These are phyloP conservation scores for Caenorhabditis remanei DNA, from an alignment of 1,140 invertebrate species.

Conservation along the genomic window DNA sequence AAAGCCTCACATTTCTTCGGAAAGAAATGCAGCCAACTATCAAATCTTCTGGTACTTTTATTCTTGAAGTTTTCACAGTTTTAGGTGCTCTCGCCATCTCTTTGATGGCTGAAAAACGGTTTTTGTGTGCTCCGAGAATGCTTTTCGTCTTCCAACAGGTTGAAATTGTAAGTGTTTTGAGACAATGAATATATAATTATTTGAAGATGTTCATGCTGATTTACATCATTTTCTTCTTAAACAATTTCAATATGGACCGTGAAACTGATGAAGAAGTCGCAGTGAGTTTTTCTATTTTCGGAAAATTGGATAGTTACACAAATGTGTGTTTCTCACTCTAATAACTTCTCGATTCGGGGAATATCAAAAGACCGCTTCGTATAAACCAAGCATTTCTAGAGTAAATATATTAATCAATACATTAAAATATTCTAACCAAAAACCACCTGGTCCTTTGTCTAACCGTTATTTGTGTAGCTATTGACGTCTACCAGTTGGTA, in stretches of 20 bases:
- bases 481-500: no score
- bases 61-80: neutral
- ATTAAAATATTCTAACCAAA: no score
- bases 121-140: constrained; percentile 28
- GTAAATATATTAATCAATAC: no score
- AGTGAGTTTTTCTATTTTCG: neutral
- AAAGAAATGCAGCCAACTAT: constrained; percentile 15
- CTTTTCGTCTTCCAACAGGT: constrained; percentile 22
- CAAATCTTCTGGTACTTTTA: constrained; percentile 15
- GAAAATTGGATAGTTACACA: neutral
- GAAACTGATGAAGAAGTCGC: constrained; percentile 5
- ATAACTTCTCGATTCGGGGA: no score
- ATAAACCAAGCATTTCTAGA: no score
- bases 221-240: constrained; percentile 20
- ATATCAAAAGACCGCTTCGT: no score
- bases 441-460: no score
- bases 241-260: neutral
- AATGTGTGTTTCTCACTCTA: no score
- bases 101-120: neutral
- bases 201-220: constrained; percentile 33
- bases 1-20: neutral
- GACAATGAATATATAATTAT: neutral
- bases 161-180: neutral
- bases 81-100: neutral
- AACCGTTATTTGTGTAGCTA: no score